These are phyloP conservation scores for Protomyctophum bolini DNA, from an alignment of 2,113 vertebrate genomes.

Conservation along the genomic window DNA sequence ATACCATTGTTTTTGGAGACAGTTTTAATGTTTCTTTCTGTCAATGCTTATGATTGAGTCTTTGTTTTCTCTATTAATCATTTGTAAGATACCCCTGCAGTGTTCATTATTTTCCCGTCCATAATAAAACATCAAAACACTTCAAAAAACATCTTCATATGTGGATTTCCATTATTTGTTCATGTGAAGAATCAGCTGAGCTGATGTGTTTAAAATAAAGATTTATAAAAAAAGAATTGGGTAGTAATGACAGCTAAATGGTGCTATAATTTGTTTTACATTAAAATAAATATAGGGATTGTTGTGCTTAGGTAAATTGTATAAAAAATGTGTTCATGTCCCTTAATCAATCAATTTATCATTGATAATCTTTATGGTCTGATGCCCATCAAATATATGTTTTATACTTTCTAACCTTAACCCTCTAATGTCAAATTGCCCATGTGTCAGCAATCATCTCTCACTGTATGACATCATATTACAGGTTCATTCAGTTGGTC, in stretches of 20 bases:
- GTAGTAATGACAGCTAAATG: not conserved
- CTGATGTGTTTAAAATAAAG: slow-evolving; percentile 50
- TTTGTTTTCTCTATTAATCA: slow-evolving; percentile 59
- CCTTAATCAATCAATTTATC: not conserved
- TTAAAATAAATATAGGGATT: not conserved
- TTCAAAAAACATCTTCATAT: slow-evolving; percentile 72
- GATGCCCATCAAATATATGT: not conserved
- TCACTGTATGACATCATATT: slow-evolving; percentile 3
- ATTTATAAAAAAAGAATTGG: not conserved
- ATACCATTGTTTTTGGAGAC: slow-evolving; percentile 68
- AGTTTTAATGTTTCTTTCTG: slow-evolving; percentile 69
- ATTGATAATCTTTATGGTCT: not conserved
- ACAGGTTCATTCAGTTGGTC: slow-evolving; percentile 12
- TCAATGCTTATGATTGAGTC: slow-evolving; percentile 60
- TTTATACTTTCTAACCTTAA: not conserved
- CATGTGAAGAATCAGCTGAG: slow-evolving; percentile 41
- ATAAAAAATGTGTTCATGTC: slow-evolving; percentile 6
- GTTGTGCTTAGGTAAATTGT: not conserved
- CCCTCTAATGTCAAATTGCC: not conserved
- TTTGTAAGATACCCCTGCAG: slow-evolving; percentile 67
- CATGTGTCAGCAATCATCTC: slow-evolving; percentile 4
- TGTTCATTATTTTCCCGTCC: slow-evolving; percentile 70
- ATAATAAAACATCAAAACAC: slow-evolving; percentile 81
- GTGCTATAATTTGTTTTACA: not conserved
- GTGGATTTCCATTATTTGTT: slow-evolving; percentile 77